Evolutionary conservation across 2,888 invertebrate species (phyloP).

Genomic region (Macaria liturata): DNA sequence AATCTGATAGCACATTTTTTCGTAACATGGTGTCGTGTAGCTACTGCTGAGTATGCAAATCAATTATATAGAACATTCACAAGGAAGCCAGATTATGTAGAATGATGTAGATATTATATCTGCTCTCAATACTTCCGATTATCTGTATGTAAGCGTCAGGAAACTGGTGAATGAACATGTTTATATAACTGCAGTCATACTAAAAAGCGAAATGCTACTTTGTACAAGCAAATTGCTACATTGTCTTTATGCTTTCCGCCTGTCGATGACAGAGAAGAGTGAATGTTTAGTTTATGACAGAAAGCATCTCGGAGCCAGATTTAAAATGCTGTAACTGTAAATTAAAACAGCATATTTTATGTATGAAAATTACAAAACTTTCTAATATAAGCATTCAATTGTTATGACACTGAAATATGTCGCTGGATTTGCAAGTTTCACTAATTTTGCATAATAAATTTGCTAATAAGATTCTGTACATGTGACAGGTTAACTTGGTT

Average conservation of each 20-base stretch:
- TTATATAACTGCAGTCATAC: constrained; percentile 22
- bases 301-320: constrained; percentile 1
- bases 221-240: constrained; percentile 18
- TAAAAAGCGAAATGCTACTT: constrained; percentile 15
- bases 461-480: not conserved
- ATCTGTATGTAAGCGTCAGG: constrained; percentile 24
- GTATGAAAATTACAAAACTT: constrained; percentile 20
- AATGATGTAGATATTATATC: constrained; percentile 21
- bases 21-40: no score
- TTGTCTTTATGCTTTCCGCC: constrained; percentile 20
- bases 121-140: constrained; percentile 48
- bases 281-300: constrained; percentile 1
- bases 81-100: constrained; percentile 49
- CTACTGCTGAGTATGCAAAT: no score
- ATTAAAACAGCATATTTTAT: not conserved
- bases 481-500: not conserved
- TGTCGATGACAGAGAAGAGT: not conserved
- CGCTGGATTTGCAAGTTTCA: not conserved
- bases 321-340: not conserved
- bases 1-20: constrained; percentile 3
- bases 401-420: constrained; percentile 16
- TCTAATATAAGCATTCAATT: constrained; percentile 23
- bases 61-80: constrained; percentile 53
- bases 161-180: constrained; percentile 24
- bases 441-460: constrained; percentile 1